phyloP scores from a whole-genome alignment of 2,113 vertebrate species.

The Accipiter cooperii region DNA sequence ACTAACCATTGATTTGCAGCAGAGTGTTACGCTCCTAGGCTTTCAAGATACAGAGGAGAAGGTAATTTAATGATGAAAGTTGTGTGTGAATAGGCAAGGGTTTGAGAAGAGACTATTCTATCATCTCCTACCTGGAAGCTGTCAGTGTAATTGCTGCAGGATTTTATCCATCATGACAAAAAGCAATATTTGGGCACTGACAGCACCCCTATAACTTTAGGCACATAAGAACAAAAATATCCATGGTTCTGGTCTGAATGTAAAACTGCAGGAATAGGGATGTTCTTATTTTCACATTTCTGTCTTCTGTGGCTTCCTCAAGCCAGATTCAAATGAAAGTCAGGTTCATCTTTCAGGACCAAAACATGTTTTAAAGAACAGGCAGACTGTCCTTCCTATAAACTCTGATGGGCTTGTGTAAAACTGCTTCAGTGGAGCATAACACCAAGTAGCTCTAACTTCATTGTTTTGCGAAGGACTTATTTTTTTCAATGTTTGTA shows the following conservation, averaged over 20 bases:
- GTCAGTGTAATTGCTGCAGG: not conserved
- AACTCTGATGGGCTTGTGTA: not conserved
- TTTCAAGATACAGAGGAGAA: not conserved
- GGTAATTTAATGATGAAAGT: not conserved
- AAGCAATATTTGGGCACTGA: not conserved
- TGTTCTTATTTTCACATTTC: not conserved
- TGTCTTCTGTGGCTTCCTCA: not conserved
- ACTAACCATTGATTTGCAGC: not conserved
- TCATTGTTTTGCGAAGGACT: not conserved
- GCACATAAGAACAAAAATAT: not conserved
- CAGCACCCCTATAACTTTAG: not conserved
- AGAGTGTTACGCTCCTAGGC: not conserved
- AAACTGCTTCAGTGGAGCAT: not conserved
- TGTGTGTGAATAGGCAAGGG: not conserved
- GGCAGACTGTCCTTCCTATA: not conserved
- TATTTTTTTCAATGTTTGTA: not conserved
- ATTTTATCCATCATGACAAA: not conserved
- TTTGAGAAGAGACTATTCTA: not conserved
- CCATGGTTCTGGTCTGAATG: not conserved
- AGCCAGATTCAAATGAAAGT: not conserved
- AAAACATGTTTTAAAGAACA: not conserved
- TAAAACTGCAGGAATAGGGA: not conserved
- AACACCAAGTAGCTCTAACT: not conserved
- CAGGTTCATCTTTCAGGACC: not conserved
- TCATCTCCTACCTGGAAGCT: not conserved